Base-by-base conservation (phyloP, 2,797 vertebrate species). In the Sebastes oblongus region DNA sequence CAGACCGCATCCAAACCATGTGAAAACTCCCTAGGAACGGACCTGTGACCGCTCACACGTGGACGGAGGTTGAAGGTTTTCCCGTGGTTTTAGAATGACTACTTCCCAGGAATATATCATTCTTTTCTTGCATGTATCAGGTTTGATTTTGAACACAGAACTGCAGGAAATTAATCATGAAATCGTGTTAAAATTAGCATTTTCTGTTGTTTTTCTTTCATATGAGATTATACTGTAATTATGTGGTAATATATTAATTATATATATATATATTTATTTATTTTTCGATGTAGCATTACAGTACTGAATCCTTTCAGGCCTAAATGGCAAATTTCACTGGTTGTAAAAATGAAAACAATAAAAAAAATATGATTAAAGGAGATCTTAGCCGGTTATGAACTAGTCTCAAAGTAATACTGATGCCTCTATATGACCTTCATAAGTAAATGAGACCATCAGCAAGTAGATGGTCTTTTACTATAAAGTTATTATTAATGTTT, bases 1-100 rank as follows among this genome's bases (percentile, higher is more conserved):
- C 73, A 77, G 77, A 82, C 83, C 61, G 7, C n/a, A 64, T 82
- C 77, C 83, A 68, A 77, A 71, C 4, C 9, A 74, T 84, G 67
- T 34, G 70, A 81, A 68, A 79, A 32, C 67, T 68, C 70, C 55
- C 52, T 16, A 13, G 58, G 75, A 83, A 32, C 2, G 22, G 66
- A 78, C 61, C 55, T 54, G 62, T 3, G 46, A 81, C 67, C 68
- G n/a, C 82, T 78, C 70, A 54, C 84, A 86, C 66, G 34, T 68
- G 56, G 14, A 27, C 27, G 3, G 3, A 2, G 76, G 32, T 20
- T 59, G 74, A 77, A 83, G 61, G 61, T 82, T 82, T 36, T 77
- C 62, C 84, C 8, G 72, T 64, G 87, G 75, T 83, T 82, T 25
- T 25, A 14, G 75, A 89, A 83, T 34, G 12, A 77, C 20, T 42